These are phyloP conservation scores for Steromphala cineraria DNA, from an alignment of 2,888 invertebrate species.

Conservation along the genomic window DNA sequence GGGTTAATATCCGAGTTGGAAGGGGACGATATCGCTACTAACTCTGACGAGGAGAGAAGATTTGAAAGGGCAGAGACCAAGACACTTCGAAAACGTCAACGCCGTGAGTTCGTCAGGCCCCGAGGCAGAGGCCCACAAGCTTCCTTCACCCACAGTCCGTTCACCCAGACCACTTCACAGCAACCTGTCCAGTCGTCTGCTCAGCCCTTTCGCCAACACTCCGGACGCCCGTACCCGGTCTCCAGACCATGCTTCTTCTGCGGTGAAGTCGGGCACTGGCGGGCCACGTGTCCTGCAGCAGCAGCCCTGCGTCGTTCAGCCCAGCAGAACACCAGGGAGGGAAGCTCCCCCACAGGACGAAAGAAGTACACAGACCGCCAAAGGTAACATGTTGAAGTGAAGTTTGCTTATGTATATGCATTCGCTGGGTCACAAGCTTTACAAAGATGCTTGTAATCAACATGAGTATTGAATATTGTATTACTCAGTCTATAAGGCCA, in stretches of 20 bases:
- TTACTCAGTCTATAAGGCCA: too few species aligned
- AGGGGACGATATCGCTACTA: background rate
- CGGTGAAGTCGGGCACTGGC: background rate
- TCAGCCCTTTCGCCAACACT: background rate
- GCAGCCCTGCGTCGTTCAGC: background rate
- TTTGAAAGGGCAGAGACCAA: background rate
- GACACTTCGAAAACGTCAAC: background rate
- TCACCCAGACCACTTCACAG: too few species aligned
- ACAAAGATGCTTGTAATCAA: too few species aligned
- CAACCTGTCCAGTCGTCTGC: too few species aligned
- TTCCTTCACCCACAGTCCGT: too few species aligned
- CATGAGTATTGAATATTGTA: too few species aligned
- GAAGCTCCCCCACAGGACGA: background rate
- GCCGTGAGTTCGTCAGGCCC: background rate
- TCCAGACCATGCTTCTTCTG: background rate
- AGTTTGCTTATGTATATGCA: too few species aligned
- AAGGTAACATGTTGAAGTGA: too few species aligned
- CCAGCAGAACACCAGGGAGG: background rate
- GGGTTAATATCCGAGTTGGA: background rate
- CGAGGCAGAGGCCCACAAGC: too few species aligned
- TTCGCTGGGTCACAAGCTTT: too few species aligned
- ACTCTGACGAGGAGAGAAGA: background rate
- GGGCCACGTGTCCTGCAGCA: background rate
- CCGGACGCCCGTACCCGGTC: background rate
- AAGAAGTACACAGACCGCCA: background rate